Percentiles rank a stretch among this genome's conserved stretches.
Evolutionary conservation across 2,888 invertebrate genomes (phyloP).

Genomic region (Limnephilus marmoratus): DNA sequence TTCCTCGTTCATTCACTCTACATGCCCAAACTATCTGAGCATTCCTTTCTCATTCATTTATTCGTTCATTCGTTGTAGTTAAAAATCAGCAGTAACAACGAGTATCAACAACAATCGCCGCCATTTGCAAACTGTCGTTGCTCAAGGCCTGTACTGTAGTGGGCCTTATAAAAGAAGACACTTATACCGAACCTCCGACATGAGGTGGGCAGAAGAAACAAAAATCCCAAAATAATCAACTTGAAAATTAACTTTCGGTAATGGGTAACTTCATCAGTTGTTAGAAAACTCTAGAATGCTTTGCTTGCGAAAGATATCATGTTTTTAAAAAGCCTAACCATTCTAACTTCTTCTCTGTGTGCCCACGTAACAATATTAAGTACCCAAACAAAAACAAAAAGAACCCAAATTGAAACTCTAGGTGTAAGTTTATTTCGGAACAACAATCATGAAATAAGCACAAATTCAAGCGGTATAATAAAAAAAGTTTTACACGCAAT

Average conservation of each 20-base stretch:
- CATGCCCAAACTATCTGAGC: no score
- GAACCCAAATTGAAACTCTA: not conserved
- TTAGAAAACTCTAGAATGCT: not conserved
- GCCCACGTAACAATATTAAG: not conserved
- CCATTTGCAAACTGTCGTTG: no score
- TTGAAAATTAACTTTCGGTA: not conserved
- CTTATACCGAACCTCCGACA: no score
- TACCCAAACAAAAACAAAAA: not conserved
- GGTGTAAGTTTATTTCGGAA: not conserved
- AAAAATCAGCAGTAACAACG: no score
- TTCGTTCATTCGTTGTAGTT: no score
- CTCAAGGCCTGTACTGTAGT: no score
- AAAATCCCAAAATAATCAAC: not conserved
- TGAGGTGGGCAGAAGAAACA: not conserved
- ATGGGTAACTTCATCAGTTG: not conserved
- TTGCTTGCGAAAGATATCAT: not conserved
- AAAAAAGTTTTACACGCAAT: not conserved
- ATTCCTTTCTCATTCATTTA: no score
- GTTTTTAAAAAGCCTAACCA: not conserved
- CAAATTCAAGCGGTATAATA: not conserved
- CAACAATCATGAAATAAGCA: not conserved
- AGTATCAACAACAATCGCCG: no score
- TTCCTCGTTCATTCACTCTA: no score
- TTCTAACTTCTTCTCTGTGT: not conserved
- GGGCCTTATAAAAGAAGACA: no score